Conservation (phyloP, 2,113 vertebrate genomes). For the Spheniscus mendiculus region DNA sequence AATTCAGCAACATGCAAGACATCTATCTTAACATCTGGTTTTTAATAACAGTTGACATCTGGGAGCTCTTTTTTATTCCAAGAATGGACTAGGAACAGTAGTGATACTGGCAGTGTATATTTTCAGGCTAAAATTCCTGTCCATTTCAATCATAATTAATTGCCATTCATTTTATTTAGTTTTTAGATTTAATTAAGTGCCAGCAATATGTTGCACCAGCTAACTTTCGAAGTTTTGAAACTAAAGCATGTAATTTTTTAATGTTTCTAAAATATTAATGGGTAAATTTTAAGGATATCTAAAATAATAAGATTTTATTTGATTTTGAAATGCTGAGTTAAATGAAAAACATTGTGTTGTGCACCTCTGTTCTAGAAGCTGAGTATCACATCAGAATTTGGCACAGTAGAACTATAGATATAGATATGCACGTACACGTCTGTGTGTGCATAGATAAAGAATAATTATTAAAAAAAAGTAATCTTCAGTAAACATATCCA, state of each 20-base stretch:
- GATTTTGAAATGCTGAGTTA: slow-evolving; percentile 15
- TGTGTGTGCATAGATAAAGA: neutral
- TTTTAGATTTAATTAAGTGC: slow-evolving; percentile 71
- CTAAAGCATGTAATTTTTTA: neutral
- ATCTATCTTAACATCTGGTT: slow-evolving; percentile 82
- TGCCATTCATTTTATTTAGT: slow-evolving; percentile 49
- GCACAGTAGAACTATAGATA: neutral
- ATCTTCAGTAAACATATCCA: neutral
- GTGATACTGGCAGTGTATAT: slow-evolving; percentile 75
- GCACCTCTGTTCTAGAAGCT: neutral
- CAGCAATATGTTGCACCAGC: slow-evolving; percentile 30
- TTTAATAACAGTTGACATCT: slow-evolving; percentile 82
- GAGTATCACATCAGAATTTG: neutral
- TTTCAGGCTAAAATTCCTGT: slow-evolving; percentile 75
- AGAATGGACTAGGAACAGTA: slow-evolving; percentile 67
- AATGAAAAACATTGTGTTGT: neutral
- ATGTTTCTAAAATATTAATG: neutral
- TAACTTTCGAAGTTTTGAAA: slow-evolving; percentile 27
- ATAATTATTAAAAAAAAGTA: neutral
- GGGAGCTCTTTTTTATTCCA: slow-evolving; percentile 74
- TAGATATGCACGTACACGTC: neutral
- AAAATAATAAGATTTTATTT: neutral
- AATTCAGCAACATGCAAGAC: slow-evolving; percentile 74
- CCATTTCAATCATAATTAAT: slow-evolving; percentile 81
- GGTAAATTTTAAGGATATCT: slow-evolving; percentile 5